Conservation (phyloP, 2,888 invertebrate species). For the Noctua janthe region DNA sequence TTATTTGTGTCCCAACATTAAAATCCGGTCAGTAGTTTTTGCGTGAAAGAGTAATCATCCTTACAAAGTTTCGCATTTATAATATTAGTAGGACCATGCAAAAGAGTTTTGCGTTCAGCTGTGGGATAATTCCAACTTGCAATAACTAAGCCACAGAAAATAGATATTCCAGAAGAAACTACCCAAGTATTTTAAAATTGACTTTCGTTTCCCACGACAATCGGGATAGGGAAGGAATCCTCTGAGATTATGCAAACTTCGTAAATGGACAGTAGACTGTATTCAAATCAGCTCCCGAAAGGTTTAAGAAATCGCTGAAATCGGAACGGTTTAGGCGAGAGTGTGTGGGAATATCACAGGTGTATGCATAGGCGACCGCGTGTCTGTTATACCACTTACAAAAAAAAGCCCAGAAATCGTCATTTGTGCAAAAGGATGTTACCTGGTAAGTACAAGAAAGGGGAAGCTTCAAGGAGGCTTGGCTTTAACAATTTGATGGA, state of each 20-base stretch:
- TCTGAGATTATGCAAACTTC: slow-evolving; percentile 33
- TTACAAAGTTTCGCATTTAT: no score
- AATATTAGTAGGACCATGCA: no score
- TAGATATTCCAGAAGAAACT: not conserved
- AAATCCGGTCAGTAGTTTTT: no score
- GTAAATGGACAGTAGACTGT: slow-evolving; percentile 28
- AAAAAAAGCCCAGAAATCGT: not conserved
- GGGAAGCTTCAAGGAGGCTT: not conserved
- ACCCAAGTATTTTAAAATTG: not conserved
- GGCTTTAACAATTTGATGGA: not conserved
- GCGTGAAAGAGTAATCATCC: no score
- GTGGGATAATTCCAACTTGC: no score
- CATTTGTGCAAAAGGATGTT: not conserved
- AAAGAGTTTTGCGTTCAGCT: no score
- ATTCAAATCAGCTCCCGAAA: slow-evolving; percentile 38
- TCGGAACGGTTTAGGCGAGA: not conserved
- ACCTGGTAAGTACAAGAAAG: not conserved
- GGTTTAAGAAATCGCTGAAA: slow-evolving; percentile 26
- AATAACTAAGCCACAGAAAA: no score
- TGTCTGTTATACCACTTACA: not conserved
- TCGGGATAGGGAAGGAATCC: not conserved
- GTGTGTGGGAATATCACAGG: not conserved
- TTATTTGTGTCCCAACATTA: no score
- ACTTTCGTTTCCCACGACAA: slow-evolving; percentile 15
- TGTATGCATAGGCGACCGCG: not conserved